Conservation (phyloP, 1,140 invertebrate genomes). For the Andrena cerasifolii region DNA sequence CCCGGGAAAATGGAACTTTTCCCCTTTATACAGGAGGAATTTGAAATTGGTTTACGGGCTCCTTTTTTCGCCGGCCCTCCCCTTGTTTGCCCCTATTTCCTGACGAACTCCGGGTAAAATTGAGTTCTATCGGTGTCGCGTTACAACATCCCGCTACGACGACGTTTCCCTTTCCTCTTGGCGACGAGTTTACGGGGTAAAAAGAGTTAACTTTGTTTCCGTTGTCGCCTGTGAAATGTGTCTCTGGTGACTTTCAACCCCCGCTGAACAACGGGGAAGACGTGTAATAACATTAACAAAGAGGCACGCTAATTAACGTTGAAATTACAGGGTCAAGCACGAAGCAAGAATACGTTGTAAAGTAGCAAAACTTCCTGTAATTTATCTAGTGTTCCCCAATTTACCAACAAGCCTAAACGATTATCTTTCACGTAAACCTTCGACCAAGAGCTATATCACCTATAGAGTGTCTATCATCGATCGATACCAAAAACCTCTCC, state of each 20-base stretch:
- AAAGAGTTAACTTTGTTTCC: neutral
- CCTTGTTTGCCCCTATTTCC: conserved; percentile 29
- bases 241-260: neutral
- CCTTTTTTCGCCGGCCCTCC: neutral
- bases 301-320: no score
- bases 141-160: conserved; percentile 9
- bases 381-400: no score
- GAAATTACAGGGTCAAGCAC: no score
- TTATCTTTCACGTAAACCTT: no score
- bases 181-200: neutral
- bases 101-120: neutral
- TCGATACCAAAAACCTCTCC: no score
- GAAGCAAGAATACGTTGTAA: no score
- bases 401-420: no score
- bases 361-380: no score
- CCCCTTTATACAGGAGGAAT: conserved; percentile 27
- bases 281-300: neutral
- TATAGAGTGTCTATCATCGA: no score
- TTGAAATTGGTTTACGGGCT: conserved; percentile 47
- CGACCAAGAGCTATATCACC: no score
- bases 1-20: neutral
- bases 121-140: conserved; percentile 22
- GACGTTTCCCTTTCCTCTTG: neutral
- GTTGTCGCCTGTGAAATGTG: neutral
- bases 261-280: neutral